Evolutionary conservation across 2,113 vertebrate species (phyloP), one percentile per base, ranked within the genome.

Genomic region (Rhinoptilus africanus): DNA sequence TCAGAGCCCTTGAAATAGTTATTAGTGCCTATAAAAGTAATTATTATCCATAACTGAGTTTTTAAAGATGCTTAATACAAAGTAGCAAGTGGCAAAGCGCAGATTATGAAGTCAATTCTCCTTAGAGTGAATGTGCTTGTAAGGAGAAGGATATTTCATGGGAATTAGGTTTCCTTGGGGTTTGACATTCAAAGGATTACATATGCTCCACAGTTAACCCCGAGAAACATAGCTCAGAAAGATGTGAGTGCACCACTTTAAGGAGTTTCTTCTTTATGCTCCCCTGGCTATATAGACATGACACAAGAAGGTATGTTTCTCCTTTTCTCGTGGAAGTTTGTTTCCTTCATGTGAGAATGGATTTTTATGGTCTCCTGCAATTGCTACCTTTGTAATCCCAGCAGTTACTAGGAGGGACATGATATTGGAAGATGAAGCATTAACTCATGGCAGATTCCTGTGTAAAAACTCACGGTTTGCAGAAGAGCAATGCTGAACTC

Each of bases 181-280:
- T 85, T 85, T 93, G n/a, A 74, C 53, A 79, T 88, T 82, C 63
- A 67, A 85, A 84, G 18, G 54, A 60, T 94, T 90, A 80, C 93
- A 71, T 22, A 27, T 50, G 34, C 17, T 90, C 50, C 47, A 67
- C 12, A 62, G 57, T 88, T 69, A 83, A 82, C 68, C 18, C 15
- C 66, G 45, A 72, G 78, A 82, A 96, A 69, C 45, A n/a, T 28
- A 15, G 6, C 24, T 79, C 5, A 56, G 76, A 74, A 94, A 84
- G 41, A 21, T 11, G 22, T 37, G 60, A 59, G 12, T 59, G 37
- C 64, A 45, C 32, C 14, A 53, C n/a, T 69, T 32, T 6, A 27
- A 57, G 30, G 47, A 53, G 34, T 64, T 80, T 63, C 30, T 87
- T 34, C 39, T 75, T 91, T 88, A 30, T 67, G 72, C 56, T 72